Evolutionary conservation across 2,113 vertebrate genomes (phyloP).

Genomic region (Danio rerio): DNA sequence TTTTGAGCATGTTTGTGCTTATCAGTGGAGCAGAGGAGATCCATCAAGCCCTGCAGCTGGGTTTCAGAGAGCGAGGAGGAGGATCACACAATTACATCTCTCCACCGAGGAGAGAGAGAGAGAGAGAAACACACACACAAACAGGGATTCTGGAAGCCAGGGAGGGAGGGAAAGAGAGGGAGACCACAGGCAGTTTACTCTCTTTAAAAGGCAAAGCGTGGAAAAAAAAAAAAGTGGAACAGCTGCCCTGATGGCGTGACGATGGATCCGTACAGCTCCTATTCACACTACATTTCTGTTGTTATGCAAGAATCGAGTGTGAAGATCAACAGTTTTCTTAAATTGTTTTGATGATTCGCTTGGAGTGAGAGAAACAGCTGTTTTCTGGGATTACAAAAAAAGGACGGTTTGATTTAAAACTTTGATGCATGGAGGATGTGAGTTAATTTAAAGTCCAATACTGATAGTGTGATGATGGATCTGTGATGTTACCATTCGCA

Average conservation of each 20-base stretch:
- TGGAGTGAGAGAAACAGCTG: neutral
- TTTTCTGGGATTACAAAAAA: neutral
- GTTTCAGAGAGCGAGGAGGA: constrained; percentile 44
- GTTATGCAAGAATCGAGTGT: neutral
- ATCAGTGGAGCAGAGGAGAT: constrained; percentile 40
- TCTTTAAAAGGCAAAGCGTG: constrained; percentile 40
- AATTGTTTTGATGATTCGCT: neutral
- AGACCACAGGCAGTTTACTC: constrained; percentile 26
- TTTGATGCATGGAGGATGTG: neutral
- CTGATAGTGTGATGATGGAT: too few relatives aligned
- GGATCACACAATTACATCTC: constrained; percentile 55
- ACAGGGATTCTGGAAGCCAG: constrained; percentile 9
- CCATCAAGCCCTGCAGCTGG: constrained; percentile 49
- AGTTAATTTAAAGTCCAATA: too few relatives aligned
- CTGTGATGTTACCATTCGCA: too few relatives aligned
- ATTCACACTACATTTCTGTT: neutral
- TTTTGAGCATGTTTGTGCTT: constrained; percentile 23
- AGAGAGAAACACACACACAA: constrained; percentile 1
- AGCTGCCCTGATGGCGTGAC: constrained; percentile 3
- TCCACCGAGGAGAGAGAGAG: constrained; percentile 22
- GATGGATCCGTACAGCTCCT: constrained; percentile 12
- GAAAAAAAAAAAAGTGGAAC: constrained; percentile 11
- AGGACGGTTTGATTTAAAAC: neutral
- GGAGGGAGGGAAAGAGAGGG: constrained; percentile 22
- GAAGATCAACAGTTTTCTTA: constrained; percentile 16